Evolutionary conservation across 2,888 invertebrate species (phyloP).

Genomic region (Erebia aethiops): DNA sequence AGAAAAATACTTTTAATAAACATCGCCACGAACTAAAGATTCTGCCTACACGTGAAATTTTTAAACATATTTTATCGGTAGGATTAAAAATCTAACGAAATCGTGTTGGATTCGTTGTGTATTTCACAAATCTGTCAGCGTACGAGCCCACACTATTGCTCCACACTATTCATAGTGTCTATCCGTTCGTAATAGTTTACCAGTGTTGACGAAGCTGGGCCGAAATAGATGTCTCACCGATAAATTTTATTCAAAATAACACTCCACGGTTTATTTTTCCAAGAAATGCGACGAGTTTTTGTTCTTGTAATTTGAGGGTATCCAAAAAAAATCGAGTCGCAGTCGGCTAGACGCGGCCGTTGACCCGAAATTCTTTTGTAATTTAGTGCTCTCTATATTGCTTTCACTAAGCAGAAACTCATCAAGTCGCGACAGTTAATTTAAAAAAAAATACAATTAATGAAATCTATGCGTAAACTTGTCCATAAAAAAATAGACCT

Average conservation of each 20-base stretch:
- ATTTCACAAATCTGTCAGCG: constrained; percentile 79
- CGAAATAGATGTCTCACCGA: constrained; percentile 71
- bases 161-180: constrained; percentile 69
- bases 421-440: constrained; percentile 3
- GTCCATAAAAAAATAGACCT: neutral
- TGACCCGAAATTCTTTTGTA: constrained; percentile 65
- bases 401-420: constrained; percentile 23
- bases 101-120: constrained; percentile 59
- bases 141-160: constrained; percentile 57
- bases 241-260: constrained; percentile 74
- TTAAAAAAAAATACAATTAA: neutral
- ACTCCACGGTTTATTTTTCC: constrained; percentile 63
- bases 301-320: constrained; percentile 67
- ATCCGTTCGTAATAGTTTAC: constrained; percentile 53
- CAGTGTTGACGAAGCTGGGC: constrained; percentile 66
- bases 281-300: constrained; percentile 61
- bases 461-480: neutral
- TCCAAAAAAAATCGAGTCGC: constrained; percentile 52
- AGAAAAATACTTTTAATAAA: constrained; percentile 22
- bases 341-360: constrained; percentile 52
- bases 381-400: constrained; percentile 36
- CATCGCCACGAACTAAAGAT: constrained; percentile 32
- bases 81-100: constrained; percentile 49
- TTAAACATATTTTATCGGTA: constrained; percentile 32
- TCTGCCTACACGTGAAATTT: constrained; percentile 26